Base-by-base conservation (phyloP, 2,888 invertebrate genomes). In the Drosophila prolongata region DNA sequence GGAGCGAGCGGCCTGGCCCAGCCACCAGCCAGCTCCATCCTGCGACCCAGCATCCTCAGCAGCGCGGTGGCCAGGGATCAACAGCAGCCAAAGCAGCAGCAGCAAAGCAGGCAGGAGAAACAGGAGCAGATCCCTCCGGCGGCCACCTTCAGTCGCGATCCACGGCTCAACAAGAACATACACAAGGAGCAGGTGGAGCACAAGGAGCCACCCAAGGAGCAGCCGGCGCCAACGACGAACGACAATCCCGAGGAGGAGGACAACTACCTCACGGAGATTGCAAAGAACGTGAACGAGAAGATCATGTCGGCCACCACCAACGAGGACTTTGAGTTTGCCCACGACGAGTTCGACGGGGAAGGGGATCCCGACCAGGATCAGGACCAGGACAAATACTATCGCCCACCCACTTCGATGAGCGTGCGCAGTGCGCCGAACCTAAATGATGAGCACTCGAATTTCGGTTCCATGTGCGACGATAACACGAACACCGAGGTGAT, bases 401-500 rank as follows among this genome's bases (percentile, higher is more conserved):
- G 92, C 0, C 91, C 92, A 3, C 83, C 90, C 2, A 92, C 92
- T 3, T 92, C 92, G 13, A 90, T 92, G 91, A 92, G 92, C 65
- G 89, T 91, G 16, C 86, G 91, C 8, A 92, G 92, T 76, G 92
- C 91, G 0, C 92, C 92, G 0, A 92, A 91, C 64, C 79, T 92
- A 1, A 91, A 91, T 40, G 92, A 92, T 40, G 91, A 91, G 46
- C 90, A 89, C 49, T 91, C 90, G 1, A 90, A 91, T 53, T 90
- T 91, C 8, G 90, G 80, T 13, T 87, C 89, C 37, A 84, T 89
- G 56, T 88, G 89, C 47, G 90, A 91, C 70, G 91, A 80, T 19
- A 91, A 89, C 35, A 92, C 92, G 3, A 92, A 92, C 46, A 92
- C 92, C 0, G 92, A 92, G 72, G 79, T 92, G 1, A 90, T 92